Base-by-base conservation (phyloP, 2,888 invertebrate genomes). In the Hypercompe scribonia region DNA sequence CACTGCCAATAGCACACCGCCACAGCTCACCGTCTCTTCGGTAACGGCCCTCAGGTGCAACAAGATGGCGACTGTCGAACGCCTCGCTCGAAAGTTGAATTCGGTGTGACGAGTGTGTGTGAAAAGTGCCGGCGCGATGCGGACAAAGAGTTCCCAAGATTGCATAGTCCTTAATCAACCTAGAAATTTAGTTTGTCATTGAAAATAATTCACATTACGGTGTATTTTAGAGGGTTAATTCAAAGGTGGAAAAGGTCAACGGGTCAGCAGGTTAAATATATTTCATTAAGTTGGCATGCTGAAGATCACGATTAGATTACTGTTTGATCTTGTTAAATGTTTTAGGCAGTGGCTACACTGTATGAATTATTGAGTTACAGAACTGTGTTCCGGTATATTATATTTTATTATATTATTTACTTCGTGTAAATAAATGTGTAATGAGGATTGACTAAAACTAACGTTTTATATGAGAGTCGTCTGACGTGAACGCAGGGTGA, bases 171-270 rank as follows among this genome's bases (percentile, higher is more conserved):
- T 7, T 31, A 2, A 13, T 11, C 24, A 54, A 3, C 21, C 61
- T 33, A n/a, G 7, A 24, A 70, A 63, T 39, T 46, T 42, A 13
- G 7, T 15, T 34, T 42, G 64, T 39, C 65, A 68, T 68, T 68
- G 64, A 72, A 72, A 68, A 72, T 54, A 65, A 72, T 72, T 72
- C 54, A 72, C 65, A 68, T 50, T 68, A 39, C 28, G 28, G 24
- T 42, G 24, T 39, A 33, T 34, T 50, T 54, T 33, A 67, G 33
- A 46, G 13, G 46, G 34, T 33, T 67, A 67, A 33, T 50, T 46
- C 31, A 24, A 42, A 39, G 21, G 28, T 67, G 31, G 50, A 31
- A 21, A 42, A 11, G 46, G 39, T 66, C 39, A 46, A 46, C 39
- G 46, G 69, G 69, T 63, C 28, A 33, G 31, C 50, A 33, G n/a